A percentile compares a stretch with the other conserved stretches of the same genome.
These are phyloP conservation scores for Pogoniulus pusillus DNA, from an alignment of 2,797 vertebrate genomes.

Conservation along the genomic window DNA sequence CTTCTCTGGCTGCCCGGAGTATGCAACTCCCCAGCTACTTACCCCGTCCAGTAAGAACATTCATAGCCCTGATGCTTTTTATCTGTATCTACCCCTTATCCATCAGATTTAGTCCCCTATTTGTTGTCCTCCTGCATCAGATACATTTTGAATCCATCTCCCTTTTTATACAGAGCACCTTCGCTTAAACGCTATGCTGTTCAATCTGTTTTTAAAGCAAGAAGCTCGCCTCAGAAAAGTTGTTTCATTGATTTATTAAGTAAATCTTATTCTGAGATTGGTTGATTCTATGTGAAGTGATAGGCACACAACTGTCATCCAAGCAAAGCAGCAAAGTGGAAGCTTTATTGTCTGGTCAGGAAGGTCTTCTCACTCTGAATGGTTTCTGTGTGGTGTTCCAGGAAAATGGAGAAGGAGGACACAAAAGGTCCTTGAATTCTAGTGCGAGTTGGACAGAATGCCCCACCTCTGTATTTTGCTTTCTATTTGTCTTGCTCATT, in stretches of 20 bases:
- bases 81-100: background rate
- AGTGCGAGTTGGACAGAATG: background rate
- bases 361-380: background rate
- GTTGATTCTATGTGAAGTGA: no score
- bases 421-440: background rate
- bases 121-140: background rate
- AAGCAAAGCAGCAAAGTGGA: background rate
- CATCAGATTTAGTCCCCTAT: background rate
- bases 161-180: accelerated
- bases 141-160: background rate
- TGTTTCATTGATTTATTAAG: background rate
- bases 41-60: background rate
- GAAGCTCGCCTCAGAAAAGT: background rate
- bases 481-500: background rate
- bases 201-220: background rate
- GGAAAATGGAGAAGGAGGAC: accelerated
- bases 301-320: background rate
- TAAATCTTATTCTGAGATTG: no score
- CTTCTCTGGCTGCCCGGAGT: background rate
- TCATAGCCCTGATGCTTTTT: background rate
- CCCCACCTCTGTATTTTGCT: background rate
- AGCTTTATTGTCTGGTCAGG: background rate
- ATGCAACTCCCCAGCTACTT: background rate
- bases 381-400: background rate
- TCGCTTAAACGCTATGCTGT: background rate